Conservation (phyloP, 2,888 invertebrate genomes). For the Scrobipalpa atriplicella region DNA sequence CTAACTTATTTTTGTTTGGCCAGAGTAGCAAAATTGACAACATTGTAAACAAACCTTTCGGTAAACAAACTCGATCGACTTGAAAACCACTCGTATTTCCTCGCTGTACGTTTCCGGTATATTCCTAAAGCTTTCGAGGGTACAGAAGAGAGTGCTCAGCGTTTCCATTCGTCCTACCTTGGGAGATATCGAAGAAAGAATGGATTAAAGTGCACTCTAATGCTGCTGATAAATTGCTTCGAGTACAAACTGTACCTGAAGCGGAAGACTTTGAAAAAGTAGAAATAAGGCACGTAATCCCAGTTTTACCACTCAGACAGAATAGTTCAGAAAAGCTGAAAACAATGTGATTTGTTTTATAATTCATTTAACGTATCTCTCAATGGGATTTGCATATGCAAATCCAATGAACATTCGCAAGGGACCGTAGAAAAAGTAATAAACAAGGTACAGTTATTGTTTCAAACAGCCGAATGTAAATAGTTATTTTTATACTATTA, state of each 20-base stretch:
- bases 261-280: conserved; percentile 7
- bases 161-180: conserved; percentile 21
- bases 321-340: background rate
- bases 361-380: background rate
- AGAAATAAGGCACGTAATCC: background rate
- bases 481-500: no score
- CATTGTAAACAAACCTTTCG: conserved; percentile 19
- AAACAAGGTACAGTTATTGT: background rate
- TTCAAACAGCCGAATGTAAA: no score
- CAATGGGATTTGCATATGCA: conserved; percentile 7
- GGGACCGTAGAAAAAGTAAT: conserved; percentile 16
- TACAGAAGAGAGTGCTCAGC: conserved; percentile 20
- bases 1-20: conserved; percentile 30
- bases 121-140: conserved; percentile 15
- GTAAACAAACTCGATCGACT: conserved; percentile 19
- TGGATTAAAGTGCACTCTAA: conserved; percentile 25
- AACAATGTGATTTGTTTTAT: conserved; percentile 1
- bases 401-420: conserved; percentile 10
- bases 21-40: conserved; percentile 32
- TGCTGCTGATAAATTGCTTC: conserved; percentile 25
- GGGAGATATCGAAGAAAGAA: conserved; percentile 17
- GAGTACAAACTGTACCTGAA: conserved; percentile 14
- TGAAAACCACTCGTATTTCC: conserved; percentile 9
- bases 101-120: conserved; percentile 1
- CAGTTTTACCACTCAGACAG: background rate